Evolutionary conservation across 2,113 vertebrate species (phyloP).

Genomic region (Cheirogaleus medius): DNA sequence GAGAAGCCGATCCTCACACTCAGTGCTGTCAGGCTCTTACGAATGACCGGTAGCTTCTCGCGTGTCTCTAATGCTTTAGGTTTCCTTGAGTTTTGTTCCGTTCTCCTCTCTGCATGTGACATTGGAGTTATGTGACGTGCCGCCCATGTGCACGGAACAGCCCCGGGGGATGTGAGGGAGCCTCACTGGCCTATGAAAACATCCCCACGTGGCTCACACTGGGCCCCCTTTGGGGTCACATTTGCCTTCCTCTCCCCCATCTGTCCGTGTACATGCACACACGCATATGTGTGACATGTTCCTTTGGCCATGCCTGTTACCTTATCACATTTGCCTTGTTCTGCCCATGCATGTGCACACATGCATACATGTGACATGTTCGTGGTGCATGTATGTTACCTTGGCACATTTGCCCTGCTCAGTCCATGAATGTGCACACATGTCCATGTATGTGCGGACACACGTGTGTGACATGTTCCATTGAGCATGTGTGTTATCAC

Average conservation of each 20-base stretch:
- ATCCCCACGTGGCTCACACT: rapidly evolving
- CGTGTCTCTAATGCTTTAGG: rapidly evolving
- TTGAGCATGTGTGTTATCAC: rapidly evolving
- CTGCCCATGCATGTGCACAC: too few relatives aligned
- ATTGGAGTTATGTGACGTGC: rapidly evolving
- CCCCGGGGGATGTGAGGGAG: too few relatives aligned
- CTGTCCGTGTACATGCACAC: too few relatives aligned
- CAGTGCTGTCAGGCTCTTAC: rapidly evolving
- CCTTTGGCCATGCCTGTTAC: too few relatives aligned
- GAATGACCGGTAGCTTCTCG: rapidly evolving
- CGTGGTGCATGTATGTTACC: too few relatives aligned
- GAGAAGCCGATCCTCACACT: too few relatives aligned
- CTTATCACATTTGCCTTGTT: too few relatives aligned
- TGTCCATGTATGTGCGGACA: rapidly evolving
- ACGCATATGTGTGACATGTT: too few relatives aligned
- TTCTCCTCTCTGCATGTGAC: neutral
- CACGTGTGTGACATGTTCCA: rapidly evolving
- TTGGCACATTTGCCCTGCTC: rapidly evolving
- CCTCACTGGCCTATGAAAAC: rapidly evolving
- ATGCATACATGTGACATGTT: too few relatives aligned
- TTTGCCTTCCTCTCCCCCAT: neutral
- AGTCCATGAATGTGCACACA: rapidly evolving
- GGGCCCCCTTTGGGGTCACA: rapidly evolving
- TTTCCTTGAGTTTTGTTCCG: neutral
- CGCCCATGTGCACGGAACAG: rapidly evolving